Conservation (phyloP, 2,888 invertebrate genomes). For the Drosophila incognita region DNA sequence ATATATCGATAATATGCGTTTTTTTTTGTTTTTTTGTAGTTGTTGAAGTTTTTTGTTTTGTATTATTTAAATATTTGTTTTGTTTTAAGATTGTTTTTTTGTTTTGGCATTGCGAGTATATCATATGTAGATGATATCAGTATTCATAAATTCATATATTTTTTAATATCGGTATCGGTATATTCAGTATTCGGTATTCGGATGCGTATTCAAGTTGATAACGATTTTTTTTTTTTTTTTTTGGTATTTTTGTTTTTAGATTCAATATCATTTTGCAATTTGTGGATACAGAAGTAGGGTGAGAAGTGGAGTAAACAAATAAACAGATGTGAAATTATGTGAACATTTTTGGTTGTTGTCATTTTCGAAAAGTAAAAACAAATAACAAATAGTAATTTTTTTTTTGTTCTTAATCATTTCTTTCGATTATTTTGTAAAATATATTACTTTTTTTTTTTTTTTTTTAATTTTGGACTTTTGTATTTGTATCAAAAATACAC, state of each 20-base stretch:
- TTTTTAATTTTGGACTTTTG: constrained; percentile 25
- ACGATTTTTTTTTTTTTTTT: constrained; percentile 31
- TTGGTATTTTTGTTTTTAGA: constrained; percentile 38
- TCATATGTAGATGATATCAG: constrained; percentile 33
- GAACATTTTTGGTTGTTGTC: constrained; percentile 78
- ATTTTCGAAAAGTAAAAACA: constrained; percentile 55
- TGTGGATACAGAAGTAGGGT: constrained; percentile 81
- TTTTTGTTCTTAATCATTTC: constrained; percentile 27
- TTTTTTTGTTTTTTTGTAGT: constrained; percentile 32
- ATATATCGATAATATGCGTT: constrained; percentile 40
- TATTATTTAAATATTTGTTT: constrained; percentile 30
- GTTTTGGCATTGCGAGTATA: constrained; percentile 55
- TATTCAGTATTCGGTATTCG: constrained; percentile 58
- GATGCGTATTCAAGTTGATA: constrained; percentile 49
- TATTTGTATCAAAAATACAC: constrained; percentile 33
- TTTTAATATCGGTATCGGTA: constrained; percentile 48
- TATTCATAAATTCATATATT: constrained; percentile 26
- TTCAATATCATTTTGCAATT: constrained; percentile 74
- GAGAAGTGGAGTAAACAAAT: constrained; percentile 85
- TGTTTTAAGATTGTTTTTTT: constrained; percentile 22
- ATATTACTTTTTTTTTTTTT: constrained; percentile 20
- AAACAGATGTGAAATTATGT: constrained; percentile 85
- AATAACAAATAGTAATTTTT: constrained; percentile 53
- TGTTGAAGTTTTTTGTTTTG: constrained; percentile 35
- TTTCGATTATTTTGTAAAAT: constrained; percentile 21